phyloP scores from a whole-genome alignment of 2,797 vertebrate species.

The Prionace glauca region DNA sequence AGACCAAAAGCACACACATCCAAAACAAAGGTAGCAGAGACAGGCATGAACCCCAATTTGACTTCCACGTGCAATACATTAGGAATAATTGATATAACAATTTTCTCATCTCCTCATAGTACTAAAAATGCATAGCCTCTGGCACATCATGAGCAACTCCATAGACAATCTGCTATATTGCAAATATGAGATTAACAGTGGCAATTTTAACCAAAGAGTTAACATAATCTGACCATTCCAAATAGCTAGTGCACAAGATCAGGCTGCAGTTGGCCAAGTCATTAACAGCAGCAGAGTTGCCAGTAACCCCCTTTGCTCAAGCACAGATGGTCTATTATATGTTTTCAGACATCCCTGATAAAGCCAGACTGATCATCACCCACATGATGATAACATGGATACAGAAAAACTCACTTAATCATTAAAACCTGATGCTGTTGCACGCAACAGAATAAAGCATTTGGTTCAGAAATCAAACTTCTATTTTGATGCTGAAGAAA shows the following conservation, averaged over 20 bases:
- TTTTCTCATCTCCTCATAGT: neutral
- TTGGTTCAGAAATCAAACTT: conserved; percentile 23
- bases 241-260: conserved; percentile 30
- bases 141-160: neutral
- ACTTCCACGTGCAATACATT: neutral
- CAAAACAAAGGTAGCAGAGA: neutral
- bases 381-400: conserved; percentile 31
- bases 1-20: neutral
- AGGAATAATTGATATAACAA: neutral
- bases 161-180: neutral
- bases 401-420: conserved; percentile 27
- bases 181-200: neutral
- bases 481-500: neutral
- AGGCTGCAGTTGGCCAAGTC: conserved; percentile 1
- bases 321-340: conserved; percentile 34
- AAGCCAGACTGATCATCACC: conserved; percentile 30
- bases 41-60: neutral
- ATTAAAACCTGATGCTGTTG: conserved; percentile 1
- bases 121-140: neutral
- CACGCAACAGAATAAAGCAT: neutral
- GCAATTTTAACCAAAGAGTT: neutral
- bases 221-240: neutral
- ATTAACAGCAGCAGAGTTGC: conserved; percentile 13
- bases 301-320: neutral
- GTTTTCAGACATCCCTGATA: conserved; percentile 19